Conservation (phyloP, 2,888 invertebrate species). For the Augiades crinisus region DNA sequence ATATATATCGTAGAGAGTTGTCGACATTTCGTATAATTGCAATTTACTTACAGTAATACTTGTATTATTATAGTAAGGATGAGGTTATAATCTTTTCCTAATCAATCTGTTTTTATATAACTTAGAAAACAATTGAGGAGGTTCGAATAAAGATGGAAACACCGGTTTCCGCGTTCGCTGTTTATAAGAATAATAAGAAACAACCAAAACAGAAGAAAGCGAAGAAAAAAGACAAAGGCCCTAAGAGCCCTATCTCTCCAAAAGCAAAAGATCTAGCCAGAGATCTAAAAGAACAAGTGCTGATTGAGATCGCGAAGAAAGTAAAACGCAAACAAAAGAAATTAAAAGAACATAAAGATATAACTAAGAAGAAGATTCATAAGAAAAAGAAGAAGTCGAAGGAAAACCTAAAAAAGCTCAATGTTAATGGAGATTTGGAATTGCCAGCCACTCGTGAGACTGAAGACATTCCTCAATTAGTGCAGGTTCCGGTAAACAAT, state of each 20-base stretch:
- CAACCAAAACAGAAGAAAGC: conserved; percentile 46
- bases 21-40: too few species aligned
- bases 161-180: conserved; percentile 66
- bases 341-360: conserved; percentile 47
- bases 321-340: conserved; percentile 54
- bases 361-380: conserved; percentile 51
- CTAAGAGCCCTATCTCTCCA: conserved; percentile 29
- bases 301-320: conserved; percentile 49
- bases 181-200: conserved; percentile 56
- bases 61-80: too few species aligned
- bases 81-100: background rate
- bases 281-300: conserved; percentile 39
- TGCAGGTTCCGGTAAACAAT: conserved; percentile 32
- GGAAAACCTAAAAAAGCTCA: conserved; percentile 18
- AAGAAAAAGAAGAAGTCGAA: conserved; percentile 55
- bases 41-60: too few species aligned
- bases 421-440: conserved; percentile 17
- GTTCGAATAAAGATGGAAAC: conserved; percentile 47
- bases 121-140: background rate
- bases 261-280: conserved; percentile 35
- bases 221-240: conserved; percentile 37
- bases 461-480: conserved; percentile 48
- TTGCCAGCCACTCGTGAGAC: conserved; percentile 26
- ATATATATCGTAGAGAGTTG: too few species aligned
- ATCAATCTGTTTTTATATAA: too few species aligned